Base-by-base conservation (phyloP, 1,140 invertebrate genomes). In the Drosophila kurseongensis region DNA sequence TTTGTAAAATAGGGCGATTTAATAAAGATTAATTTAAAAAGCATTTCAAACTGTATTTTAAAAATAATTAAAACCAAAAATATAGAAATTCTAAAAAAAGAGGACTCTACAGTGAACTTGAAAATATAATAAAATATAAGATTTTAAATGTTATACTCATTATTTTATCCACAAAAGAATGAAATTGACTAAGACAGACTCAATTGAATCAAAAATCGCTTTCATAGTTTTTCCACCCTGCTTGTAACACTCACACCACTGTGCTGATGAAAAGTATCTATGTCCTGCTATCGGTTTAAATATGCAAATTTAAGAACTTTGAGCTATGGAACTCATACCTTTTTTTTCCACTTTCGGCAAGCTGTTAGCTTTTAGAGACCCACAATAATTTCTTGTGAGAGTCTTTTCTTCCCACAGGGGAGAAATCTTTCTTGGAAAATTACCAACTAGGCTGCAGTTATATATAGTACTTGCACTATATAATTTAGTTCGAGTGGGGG, bases 401-500 rank as follows among this genome's bases (percentile, higher is more conserved):
- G 16, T 40, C 12, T 29, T 48, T 48, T 52, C 63, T 75, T 75
- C 72, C 72, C 72, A 75, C 72, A 75, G 59, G n/a, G 32, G 55
- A 32, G n/a, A 58, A 59, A 72, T 59, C 66, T 73, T 73, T 73
- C 57, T 61, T 52, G 67, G 50, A 69, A 75, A 75, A 74, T 62
- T 63, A 63, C 58, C 38, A 14, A 36, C 47, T 52, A 42, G 38
- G 38, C 40, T 61, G 60, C 50, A 72, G 29, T 32, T 18, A 16
- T 48, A 50, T 45, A 52, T 35, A 52, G 32, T 35, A 36, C 10
- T 8, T 32, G 27, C 9, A 54, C 47, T 66, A 56, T 58, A 69
- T 36, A 63, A 75, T 75, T 75, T 52, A 32, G 38, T 56, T 16
- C 72, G 35, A 56, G 29, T n/a, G 51, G 45, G 29, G 71, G 72